Base-by-base conservation (phyloP, 1,140 invertebrate species). In the Philaenus spumarius region DNA sequence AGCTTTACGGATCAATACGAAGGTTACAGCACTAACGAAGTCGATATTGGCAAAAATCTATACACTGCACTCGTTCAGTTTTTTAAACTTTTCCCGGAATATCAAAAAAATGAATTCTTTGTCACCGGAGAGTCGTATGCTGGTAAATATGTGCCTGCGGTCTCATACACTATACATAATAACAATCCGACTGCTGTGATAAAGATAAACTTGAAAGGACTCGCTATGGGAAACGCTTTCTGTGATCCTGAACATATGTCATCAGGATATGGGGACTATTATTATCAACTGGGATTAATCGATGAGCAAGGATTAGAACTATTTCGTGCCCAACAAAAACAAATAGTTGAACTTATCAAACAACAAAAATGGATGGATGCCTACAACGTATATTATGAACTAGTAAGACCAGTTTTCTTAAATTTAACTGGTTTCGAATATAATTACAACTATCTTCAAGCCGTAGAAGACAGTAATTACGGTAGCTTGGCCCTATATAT, bases 51-150 rank as follows among this genome's bases (percentile, higher is more conserved):
- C 6, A 20, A 34, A 24, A 37, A 56, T 30, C 22, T 61, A 14
- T 51, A 61, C 35, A 24, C 23, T n/a, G 43, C 47, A 35, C n/a
- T 61, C 23, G 30, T 37, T 4, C 87, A 90, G 66, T 84, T 89
- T 63, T 88, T 88, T 64, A 71, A 80, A 55, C 66, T 90, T 1
- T 90, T 89, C 64, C 81, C 82, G 2, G 80, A 87, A 63, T 67
- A 83, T 7, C 78, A 78, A 63, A 62, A 68, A 0, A 84, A 82
- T 60, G 79, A 82, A 26, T 89, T 90, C 64, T 90, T 80, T 72
- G 80, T 93, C 0, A 86, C 86, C 1, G 91, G 90, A 0, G 90
- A 94, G 73, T 93, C 89, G 12, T 94, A 93, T 72, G 90, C 80
- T 11, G 90, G 90, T 2, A 86, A 86, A 67, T 91, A 92, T 76